Evolutionary conservation across 2,113 vertebrate species (phyloP).

Genomic region (Pachyramphus minor): DNA sequence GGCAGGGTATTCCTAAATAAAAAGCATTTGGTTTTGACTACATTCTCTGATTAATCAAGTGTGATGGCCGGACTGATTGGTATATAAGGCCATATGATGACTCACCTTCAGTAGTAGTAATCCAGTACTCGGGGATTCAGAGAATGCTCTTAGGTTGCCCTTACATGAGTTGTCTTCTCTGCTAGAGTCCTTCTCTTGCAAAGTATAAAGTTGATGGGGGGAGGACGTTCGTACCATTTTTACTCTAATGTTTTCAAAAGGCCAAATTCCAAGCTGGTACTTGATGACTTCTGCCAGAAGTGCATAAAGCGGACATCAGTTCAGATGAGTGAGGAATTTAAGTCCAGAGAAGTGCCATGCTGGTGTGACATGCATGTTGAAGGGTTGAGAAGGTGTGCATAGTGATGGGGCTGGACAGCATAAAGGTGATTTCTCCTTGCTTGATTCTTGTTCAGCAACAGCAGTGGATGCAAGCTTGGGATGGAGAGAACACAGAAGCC

Average conservation of each 20-base stretch:
- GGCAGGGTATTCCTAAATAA: not conserved
- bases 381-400: not conserved
- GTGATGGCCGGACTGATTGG: not conserved
- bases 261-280: not conserved
- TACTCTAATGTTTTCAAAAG: not conserved
- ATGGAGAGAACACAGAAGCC: not conserved
- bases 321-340: not conserved
- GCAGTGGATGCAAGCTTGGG: not conserved
- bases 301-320: not conserved
- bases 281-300: not conserved
- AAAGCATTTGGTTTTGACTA: not conserved
- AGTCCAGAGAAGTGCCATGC: not conserved
- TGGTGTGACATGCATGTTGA: not conserved
- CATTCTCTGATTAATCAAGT: not conserved
- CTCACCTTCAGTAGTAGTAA: not conserved
- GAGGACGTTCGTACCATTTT: not conserved
- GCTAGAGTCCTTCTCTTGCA: not conserved
- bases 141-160: not conserved
- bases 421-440: not conserved
- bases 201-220: not conserved
- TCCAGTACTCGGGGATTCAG: not conserved
- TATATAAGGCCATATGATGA: not conserved
- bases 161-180: not conserved
- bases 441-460: not conserved
- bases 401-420: not conserved